Conservation (phyloP, 2,888 invertebrate species). For the Xestia c-nigrum region DNA sequence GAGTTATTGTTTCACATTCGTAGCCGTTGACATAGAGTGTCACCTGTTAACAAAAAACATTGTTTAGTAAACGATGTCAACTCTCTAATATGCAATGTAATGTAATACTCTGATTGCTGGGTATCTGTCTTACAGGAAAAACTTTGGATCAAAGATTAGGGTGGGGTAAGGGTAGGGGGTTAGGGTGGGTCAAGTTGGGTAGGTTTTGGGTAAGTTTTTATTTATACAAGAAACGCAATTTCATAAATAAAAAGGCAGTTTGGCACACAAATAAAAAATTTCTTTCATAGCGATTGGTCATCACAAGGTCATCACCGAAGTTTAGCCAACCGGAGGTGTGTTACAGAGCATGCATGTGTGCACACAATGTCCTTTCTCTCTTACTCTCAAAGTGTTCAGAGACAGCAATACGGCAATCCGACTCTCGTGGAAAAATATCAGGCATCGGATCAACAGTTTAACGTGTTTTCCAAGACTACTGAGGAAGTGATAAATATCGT, state of each 20-base stretch:
- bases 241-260: not conserved
- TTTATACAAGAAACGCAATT: not conserved
- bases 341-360: not conserved
- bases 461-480: not conserved
- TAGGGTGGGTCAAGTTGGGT: no score
- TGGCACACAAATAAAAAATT: not conserved
- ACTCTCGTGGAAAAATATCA: not conserved
- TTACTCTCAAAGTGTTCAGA: not conserved
- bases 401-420: not conserved
- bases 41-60: constrained; percentile 77
- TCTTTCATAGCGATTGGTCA: not conserved
- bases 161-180: no score
- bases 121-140: not conserved
- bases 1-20: constrained; percentile 88
- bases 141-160: not conserved
- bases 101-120: not conserved
- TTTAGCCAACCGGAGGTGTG: not conserved
- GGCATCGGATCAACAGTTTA: not conserved
- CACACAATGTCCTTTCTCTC: not conserved
- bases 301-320: not conserved
- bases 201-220: not conserved
- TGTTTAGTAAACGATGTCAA: not conserved
- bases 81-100: no score
- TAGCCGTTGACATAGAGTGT: constrained; percentile 91
- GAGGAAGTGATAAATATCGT: not conserved